A percentile compares a stretch with the other conserved stretches of the same genome.
phyloP scores from a whole-genome alignment of 1,140 invertebrate genomes.

The Doryteuthis pealeii region DNA sequence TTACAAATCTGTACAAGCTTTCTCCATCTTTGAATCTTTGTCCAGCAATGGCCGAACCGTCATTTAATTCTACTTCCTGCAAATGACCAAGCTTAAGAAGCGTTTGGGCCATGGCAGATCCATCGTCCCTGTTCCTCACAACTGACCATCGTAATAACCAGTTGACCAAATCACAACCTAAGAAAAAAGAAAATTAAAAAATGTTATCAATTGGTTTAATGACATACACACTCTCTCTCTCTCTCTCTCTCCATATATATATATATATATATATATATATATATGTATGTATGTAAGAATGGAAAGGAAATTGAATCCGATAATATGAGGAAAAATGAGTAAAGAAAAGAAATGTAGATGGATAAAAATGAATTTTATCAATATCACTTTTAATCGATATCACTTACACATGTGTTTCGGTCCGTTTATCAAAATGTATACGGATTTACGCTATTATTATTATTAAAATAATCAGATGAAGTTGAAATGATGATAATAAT shows the following conservation, averaged over 20 bases:
- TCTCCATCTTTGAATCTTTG: conserved; percentile 42
- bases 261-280: too few species aligned
- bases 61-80: conserved; percentile 46
- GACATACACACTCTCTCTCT: background rate
- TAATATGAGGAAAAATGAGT: too few species aligned
- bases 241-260: too few species aligned
- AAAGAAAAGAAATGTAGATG: too few species aligned
- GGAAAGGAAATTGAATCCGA: too few species aligned
- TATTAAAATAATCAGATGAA: too few species aligned
- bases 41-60: conserved; percentile 37
- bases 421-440: too few species aligned
- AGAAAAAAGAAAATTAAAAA: background rate
- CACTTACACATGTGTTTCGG: too few species aligned
- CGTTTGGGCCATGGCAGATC: conserved; percentile 44
- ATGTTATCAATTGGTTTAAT: background rate
- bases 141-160: conserved; percentile 48
- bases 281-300: background rate
- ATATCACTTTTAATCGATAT: too few species aligned
- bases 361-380: too few species aligned
- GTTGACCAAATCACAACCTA: conserved; percentile 41
- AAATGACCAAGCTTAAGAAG: conserved; percentile 45
- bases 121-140: conserved; percentile 41
- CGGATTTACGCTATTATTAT: too few species aligned
- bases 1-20: conserved; percentile 50
- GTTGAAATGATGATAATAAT: too few species aligned